Conservation (phyloP, 2,888 invertebrate genomes). For the Prosapia bicincta region DNA sequence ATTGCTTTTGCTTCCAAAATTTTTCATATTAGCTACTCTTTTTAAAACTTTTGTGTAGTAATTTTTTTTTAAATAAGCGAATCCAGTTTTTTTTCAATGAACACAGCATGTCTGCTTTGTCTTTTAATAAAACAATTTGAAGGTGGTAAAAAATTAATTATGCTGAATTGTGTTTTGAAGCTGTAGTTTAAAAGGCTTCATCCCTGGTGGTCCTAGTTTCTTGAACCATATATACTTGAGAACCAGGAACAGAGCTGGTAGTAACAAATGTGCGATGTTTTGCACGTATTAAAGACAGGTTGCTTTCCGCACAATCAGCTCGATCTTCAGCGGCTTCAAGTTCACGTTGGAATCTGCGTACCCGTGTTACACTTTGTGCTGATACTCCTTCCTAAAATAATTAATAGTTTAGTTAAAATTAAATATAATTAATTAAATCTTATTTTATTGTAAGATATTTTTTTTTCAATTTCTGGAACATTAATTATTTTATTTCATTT, state of each 20-base stretch:
- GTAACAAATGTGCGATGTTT: conserved; percentile 98
- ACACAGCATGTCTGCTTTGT: not conserved
- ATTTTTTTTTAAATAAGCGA: not conserved
- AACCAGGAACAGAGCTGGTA: conserved; percentile 88
- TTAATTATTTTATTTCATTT: too few species aligned
- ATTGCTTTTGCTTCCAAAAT: not conserved
- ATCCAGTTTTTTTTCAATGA: not conserved
- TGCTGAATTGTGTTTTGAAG: conserved; percentile 6
- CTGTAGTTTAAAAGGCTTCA: conserved; percentile 28
- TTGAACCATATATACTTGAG: conserved; percentile 87
- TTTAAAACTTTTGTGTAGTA: not conserved
- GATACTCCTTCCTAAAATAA: conserved; percentile 79
- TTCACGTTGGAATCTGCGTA: conserved; percentile 97
- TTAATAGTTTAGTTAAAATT: too few species aligned
- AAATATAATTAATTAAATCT: too few species aligned
- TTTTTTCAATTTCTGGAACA: too few species aligned
- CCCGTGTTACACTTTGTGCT: conserved; percentile 89
- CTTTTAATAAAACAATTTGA: not conserved
- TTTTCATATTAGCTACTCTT: not conserved
- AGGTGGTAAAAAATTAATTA: not conserved
- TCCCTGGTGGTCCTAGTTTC: conserved; percentile 61
- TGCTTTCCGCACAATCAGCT: conserved; percentile 92
- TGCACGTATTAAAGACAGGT: conserved; percentile 90
- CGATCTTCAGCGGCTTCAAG: conserved; percentile 97
- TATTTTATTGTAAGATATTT: too few species aligned